phyloP scores from a whole-genome alignment of 1,140 invertebrate genomes.

The Heliconius nattereri region DNA sequence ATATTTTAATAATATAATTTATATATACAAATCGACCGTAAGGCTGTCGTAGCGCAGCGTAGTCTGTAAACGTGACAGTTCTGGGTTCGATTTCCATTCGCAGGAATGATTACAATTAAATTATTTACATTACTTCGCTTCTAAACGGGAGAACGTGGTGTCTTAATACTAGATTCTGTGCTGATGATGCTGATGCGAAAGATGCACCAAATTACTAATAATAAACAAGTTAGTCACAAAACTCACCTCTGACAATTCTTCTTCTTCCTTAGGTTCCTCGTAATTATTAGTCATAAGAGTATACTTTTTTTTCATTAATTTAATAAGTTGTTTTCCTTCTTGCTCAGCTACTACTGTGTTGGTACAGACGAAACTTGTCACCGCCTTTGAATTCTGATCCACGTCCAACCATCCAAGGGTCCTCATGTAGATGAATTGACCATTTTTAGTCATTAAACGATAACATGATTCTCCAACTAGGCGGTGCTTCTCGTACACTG shows the following conservation, averaged over 20 bases:
- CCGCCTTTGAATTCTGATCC: slow-evolving; percentile 85
- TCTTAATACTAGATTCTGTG: too few species aligned
- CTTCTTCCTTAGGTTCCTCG: slow-evolving; percentile 61
- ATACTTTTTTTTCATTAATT: slow-evolving; percentile 88
- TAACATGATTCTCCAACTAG: slow-evolving; percentile 90
- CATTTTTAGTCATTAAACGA: slow-evolving; percentile 88
- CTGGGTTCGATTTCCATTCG: too few species aligned
- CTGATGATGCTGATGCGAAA: not conserved
- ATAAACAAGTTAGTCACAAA: not conserved
- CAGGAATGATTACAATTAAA: too few species aligned
- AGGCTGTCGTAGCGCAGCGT: too few species aligned
- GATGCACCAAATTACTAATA: not conserved
- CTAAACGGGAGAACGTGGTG: too few species aligned
- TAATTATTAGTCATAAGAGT: slow-evolving; percentile 73
- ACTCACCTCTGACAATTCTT: not conserved
- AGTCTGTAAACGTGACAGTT: too few species aligned
- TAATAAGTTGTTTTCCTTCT: slow-evolving; percentile 85
- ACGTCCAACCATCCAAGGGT: slow-evolving; percentile 90
- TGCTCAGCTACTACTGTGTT: slow-evolving; percentile 89
- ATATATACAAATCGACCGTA: too few species aligned
- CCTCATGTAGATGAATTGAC: slow-evolving; percentile 89
- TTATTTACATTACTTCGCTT: too few species aligned
- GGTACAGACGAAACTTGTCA: slow-evolving; percentile 91
- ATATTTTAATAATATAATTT: too few species aligned
- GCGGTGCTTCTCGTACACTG: slow-evolving; percentile 91